Conservation (phyloP, 2,797 vertebrate genomes). For the Botia almorhae region DNA sequence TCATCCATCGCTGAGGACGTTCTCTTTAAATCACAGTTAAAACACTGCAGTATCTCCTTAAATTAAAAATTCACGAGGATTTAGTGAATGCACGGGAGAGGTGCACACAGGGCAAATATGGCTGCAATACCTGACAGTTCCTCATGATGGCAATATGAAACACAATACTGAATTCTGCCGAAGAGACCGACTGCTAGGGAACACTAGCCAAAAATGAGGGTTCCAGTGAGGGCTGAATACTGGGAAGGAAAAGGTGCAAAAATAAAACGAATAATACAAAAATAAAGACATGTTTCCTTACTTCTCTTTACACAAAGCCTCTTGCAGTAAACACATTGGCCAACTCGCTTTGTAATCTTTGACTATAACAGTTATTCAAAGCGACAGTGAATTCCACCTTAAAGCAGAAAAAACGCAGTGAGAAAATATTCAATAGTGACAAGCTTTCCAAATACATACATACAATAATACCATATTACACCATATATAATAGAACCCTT, state of each 20-base stretch:
- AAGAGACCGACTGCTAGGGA: neutral
- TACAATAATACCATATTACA: too few species aligned
- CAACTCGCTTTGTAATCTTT: constrained; percentile 31
- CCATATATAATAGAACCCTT: constrained; percentile 74
- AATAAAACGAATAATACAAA: constrained; percentile 30
- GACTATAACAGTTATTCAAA: constrained; percentile 20
- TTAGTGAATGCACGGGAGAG: constrained; percentile 62
- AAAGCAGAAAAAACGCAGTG: constrained; percentile 65
- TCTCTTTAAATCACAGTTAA: constrained; percentile 70
- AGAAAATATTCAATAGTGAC: constrained; percentile 65
- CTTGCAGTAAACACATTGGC: constrained; percentile 32
- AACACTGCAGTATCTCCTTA: constrained; percentile 74
- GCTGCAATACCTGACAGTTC: constrained; percentile 44
- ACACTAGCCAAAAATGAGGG: neutral
- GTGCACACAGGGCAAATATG: constrained; percentile 25
- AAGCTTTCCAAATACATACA: constrained; percentile 77
- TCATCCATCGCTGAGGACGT: constrained; percentile 18
- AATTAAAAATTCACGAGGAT: constrained; percentile 53
- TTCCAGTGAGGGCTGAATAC: constrained; percentile 15
- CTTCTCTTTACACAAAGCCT: constrained; percentile 45
- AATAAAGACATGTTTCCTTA: constrained; percentile 40
- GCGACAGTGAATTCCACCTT: constrained; percentile 62
- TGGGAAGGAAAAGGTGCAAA: constrained; percentile 1
- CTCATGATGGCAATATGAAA: constrained; percentile 58
- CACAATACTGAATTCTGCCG: constrained; percentile 41